These are phyloP conservation scores for Halictus rubicundus DNA, from an alignment of 1,140 invertebrate genomes.

Conservation along the genomic window DNA sequence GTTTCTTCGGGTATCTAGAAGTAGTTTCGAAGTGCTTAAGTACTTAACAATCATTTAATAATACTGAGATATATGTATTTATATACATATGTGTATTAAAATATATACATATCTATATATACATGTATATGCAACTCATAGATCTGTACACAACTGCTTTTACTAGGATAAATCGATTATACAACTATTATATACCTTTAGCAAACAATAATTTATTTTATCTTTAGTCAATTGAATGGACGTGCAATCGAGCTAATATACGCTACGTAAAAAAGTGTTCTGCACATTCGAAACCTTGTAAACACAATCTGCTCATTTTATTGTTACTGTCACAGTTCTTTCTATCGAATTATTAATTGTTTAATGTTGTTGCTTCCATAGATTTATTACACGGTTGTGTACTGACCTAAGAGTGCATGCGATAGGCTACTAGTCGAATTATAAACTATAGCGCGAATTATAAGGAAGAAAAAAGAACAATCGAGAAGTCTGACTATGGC, in stretches of 20 bases:
- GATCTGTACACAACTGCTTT: constrained; percentile 45
- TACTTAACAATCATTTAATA: constrained; percentile 35
- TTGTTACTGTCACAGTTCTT: not conserved
- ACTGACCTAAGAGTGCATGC: constrained; percentile 16
- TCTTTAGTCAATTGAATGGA: not conserved
- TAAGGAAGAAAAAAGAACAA: constrained; percentile 35
- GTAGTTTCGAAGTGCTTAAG: constrained; percentile 22
- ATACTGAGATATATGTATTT: constrained; percentile 40
- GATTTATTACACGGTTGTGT: not conserved
- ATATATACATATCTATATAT: no score
- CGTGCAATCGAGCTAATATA: not conserved
- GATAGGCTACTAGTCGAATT: not conserved
- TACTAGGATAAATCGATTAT: not conserved
- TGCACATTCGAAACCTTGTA: not conserved
- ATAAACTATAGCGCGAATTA: constrained; percentile 2
- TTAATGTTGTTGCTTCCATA: not conserved
- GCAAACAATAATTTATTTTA: not conserved
- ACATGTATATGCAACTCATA: constrained; percentile 12
- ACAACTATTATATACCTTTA: not conserved
- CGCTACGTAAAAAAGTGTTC: not conserved
- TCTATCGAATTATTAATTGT: not conserved
- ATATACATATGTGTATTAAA: not conserved
- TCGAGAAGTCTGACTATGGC: constrained; percentile 32
- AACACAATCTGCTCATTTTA: not conserved
- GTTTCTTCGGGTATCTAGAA: constrained; percentile 7